Percentiles rank a stretch among this genome's conserved stretches.
Evolutionary conservation across 2,888 invertebrate species (phyloP).

Genomic region (Chaetoderma sp.): DNA sequence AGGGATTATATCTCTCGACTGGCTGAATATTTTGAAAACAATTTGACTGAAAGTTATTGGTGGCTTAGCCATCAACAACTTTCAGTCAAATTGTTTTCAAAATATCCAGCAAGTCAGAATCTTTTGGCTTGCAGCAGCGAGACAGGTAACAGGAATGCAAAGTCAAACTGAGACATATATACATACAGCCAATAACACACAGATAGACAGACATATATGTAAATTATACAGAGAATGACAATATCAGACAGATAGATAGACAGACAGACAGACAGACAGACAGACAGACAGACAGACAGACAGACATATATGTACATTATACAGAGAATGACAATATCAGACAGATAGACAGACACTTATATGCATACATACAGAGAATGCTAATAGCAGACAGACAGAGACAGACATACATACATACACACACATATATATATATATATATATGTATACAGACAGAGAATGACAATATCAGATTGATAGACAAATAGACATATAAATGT

Average conservation of each 20-base stretch:
- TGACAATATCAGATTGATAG: neutral
- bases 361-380: neutral
- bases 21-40: no score
- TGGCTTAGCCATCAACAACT: no score
- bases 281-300: neutral
- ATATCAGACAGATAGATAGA: neutral
- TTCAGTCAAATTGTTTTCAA: no score
- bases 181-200: no score
- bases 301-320: neutral
- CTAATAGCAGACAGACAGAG: neutral
- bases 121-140: no score
- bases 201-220: no score
- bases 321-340: neutral
- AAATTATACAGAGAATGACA: no score
- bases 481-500: slow-evolving; percentile 3
- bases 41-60: no score
- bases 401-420: neutral
- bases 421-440: neutral
- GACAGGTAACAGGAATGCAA: no score
- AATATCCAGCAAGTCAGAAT: no score
- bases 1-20: no score
- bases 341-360: slow-evolving; percentile 1
- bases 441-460: neutral
- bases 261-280: neutral
- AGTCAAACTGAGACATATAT: no score